Evolutionary conservation across 2,888 invertebrate genomes (phyloP), one percentile per base, ranked within the genome.

Genomic region (Platynereis dumerilii): DNA sequence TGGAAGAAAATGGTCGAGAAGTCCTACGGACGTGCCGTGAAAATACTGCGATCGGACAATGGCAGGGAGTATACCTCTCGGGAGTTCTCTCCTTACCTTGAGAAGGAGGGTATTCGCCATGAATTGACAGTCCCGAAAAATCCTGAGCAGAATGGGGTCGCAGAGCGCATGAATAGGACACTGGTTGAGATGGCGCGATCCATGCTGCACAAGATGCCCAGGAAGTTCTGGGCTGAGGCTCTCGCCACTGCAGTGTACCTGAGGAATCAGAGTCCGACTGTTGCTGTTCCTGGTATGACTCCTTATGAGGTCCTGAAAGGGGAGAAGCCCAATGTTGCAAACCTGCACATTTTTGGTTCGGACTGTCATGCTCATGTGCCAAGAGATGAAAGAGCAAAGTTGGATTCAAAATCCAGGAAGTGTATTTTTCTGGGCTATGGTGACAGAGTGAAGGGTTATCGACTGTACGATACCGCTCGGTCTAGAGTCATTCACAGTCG

Each of bases 171-270:
- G 29, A 80, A 80, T 28, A 60, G 76, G 1, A 80, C 77, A 2
- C 65, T 82, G 0, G 65, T 80, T 45, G 78, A 80, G 28, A 71
- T 67, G 65, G 76, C 76, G 0, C 67, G 78, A 34, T 76, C 24
- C 26, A 58, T 44, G 58, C n/a, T 58, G 44, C 42, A 39, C 10
- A 29, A 66, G 62, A 60, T 79, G 22, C 70, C 74, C 2, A 24
- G 66, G 26, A 56, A 17, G 15, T 75, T 80, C 53, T 83, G 81
- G 80, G 77, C 76, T 2, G 81, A 83, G 65, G 82, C 81, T 1
- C 69, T 80, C 12, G 70, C 69, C 42, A 76, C 75, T 15, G 76
- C 79, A 12, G 75, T 76, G 34, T 80, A 80, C 58, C 58, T 81
- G 7, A 64, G 72, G 45, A 83, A 83, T 60, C 63, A 81, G 54